These are phyloP conservation scores for Callosobruchus maculatus DNA, from an alignment of 2,888 invertebrate genomes.

Conservation along the genomic window DNA sequence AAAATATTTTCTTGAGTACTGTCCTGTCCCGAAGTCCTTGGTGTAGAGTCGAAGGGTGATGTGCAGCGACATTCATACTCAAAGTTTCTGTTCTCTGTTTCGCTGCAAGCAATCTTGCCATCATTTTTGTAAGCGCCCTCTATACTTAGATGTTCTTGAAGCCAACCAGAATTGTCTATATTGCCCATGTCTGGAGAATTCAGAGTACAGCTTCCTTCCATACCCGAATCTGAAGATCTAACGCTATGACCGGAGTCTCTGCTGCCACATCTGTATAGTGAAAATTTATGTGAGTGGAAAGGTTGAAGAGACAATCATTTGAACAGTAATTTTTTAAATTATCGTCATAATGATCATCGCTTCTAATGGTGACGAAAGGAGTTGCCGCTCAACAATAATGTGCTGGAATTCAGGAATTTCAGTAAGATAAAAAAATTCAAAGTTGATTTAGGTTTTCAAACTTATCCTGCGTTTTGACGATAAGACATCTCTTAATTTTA, in stretches of 20 bases:
- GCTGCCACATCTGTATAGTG: slow-evolving; percentile 14
- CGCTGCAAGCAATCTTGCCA: slow-evolving; percentile 51
- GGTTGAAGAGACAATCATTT: too few relatives aligned
- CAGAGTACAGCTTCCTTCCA: slow-evolving; percentile 77
- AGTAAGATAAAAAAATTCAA: too few relatives aligned
- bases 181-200: slow-evolving; percentile 64
- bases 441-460: too few relatives aligned
- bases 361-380: too few relatives aligned
- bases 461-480: too few relatives aligned
- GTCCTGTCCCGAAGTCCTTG: slow-evolving; percentile 62
- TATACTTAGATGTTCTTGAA: slow-evolving; percentile 32
- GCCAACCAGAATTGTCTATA: slow-evolving; percentile 27
- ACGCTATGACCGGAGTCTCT: slow-evolving; percentile 58
- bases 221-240: slow-evolving; percentile 78
- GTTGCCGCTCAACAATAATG: too few relatives aligned
- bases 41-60: slow-evolving; percentile 71
- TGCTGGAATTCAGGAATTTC: too few relatives aligned
- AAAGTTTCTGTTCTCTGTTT: slow-evolving; percentile 56
- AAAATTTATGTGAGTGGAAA: too few relatives aligned
- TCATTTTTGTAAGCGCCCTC: slow-evolving; percentile 27
- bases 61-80: slow-evolving; percentile 70
- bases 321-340: too few relatives aligned
- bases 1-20: slow-evolving; percentile 54
- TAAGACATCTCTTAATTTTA: too few relatives aligned
- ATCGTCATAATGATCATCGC: too few relatives aligned